Conservation (phyloP, 30 jellyfish, hydroid and myxozoan genomes). For the Pseudorhiza aurosa region DNA sequence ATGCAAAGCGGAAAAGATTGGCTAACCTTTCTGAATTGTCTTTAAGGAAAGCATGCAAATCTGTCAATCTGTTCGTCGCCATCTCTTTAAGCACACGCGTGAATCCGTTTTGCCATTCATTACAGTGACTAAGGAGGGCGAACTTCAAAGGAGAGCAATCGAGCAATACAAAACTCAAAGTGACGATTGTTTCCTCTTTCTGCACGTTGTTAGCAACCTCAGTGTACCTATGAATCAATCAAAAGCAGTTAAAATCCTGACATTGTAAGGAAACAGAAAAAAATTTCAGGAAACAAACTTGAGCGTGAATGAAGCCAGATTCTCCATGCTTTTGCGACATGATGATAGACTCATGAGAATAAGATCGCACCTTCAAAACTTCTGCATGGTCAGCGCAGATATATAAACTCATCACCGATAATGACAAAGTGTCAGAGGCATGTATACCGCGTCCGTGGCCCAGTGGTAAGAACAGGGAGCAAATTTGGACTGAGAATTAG, state of each 20-base stretch:
- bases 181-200: constrained; percentile 89
- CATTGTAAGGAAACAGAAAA: no score
- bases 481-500: no score
- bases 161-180: constrained; percentile 77
- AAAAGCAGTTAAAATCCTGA: neutral
- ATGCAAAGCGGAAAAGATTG: neutral
- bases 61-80: constrained; percentile 85
- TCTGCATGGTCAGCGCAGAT: no score
- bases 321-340: no score
- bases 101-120: constrained; percentile 97
- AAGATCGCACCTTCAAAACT: no score
- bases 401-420: no score
- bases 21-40: constrained; percentile 68
- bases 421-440: no score
- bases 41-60: constrained; percentile 75
- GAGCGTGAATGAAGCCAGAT: no score
- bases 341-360: no score
- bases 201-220: constrained; percentile 97
- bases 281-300: no score
- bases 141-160: constrained; percentile 95
- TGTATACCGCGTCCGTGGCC: no score
- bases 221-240: constrained; percentile 73
- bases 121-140: constrained; percentile 92
- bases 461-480: no score
- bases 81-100: constrained; percentile 90